Base-by-base conservation (phyloP, 2,797 vertebrate genomes). In the Molossus alvarezi region DNA sequence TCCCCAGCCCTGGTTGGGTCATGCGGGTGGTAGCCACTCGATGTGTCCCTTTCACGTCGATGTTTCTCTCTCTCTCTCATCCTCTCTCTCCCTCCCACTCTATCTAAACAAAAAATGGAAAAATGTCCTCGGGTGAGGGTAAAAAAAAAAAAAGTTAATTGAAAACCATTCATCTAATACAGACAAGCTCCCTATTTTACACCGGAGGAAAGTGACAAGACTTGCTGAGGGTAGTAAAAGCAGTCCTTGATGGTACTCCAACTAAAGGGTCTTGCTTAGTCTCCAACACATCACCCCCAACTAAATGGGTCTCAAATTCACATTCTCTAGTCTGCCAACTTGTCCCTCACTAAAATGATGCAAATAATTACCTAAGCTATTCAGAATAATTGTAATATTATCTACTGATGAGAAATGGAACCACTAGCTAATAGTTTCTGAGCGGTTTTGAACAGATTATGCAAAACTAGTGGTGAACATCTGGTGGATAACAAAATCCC, bases 381-480 rank as follows among this genome's bases (percentile, higher is more conserved):
- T 92, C 69, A 77, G 37, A 84, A 89, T 80, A 90, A 67, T n/a
- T 81, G 62, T 92, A 57, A 65, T 67, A 73, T 33, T 37, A 90
- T 9, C 29, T 93, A 85, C 13, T 73, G 13, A 88, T n/a, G 71
- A 88, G 84, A 94, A 92, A 88, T 55, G 14, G 17, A 80, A 76
- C 41, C 20, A 80, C 6, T 90, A 9, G 83, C 55, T 89, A 81
- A 79, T 55, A 72, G 10, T 81, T 84, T 93, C 29, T 58, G n/a
- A 81, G 27, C 82, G 65, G 11, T 67, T 67, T 91, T 83, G 75
- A 91, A 88, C 15, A 86, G n/a, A 96, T 92, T 89, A 89, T 65
- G 27, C 60, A 95, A 92, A 81, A 51, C 67, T 48, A 51, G 17
- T 57, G 76, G 77, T 71, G 88, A 88, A 95, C 65, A 90, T 51